Conservation (phyloP, 2,113 vertebrate species). For the Hiodon tergisus region DNA sequence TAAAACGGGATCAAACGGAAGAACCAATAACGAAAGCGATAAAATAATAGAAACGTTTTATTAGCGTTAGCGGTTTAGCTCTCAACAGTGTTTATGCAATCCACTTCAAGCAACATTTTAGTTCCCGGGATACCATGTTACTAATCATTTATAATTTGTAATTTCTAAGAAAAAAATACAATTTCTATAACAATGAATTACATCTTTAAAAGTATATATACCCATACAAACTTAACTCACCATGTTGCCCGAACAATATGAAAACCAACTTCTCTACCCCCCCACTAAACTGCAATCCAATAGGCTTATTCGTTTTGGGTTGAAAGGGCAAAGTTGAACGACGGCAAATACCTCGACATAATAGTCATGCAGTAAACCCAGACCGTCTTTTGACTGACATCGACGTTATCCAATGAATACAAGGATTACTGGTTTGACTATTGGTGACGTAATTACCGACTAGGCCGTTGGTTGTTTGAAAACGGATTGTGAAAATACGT, state of each 20-base stretch:
- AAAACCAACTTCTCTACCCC: constrained; percentile 18
- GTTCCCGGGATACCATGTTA: no score
- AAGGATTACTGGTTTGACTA: no score
- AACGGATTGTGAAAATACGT: no score
- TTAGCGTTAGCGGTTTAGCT: neutral
- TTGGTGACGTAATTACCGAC: neutral
- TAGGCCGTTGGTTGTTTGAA: neutral
- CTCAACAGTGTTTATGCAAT: constrained; percentile 4
- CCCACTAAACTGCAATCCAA: constrained; percentile 13
- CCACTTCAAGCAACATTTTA: neutral
- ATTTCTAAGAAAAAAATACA: neutral
- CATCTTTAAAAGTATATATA: no score
- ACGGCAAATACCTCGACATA: neutral
- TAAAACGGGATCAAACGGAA: no score
- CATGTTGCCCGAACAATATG: constrained; percentile 10
- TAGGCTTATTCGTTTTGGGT: constrained; percentile 8
- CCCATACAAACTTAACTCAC: constrained; percentile 17
- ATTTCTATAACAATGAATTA: neutral
- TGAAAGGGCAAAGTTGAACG: constrained; percentile 8
- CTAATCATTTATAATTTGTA: neutral
- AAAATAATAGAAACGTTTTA: no score
- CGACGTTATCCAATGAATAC: neutral
- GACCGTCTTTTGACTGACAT: neutral
- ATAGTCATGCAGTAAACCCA: neutral
- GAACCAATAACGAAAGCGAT: no score